A percentile compares a stretch with the other conserved stretches of the same genome.
Evolutionary conservation across 2,113 vertebrate species (phyloP).

Genomic region (Leiothrix lutea): DNA sequence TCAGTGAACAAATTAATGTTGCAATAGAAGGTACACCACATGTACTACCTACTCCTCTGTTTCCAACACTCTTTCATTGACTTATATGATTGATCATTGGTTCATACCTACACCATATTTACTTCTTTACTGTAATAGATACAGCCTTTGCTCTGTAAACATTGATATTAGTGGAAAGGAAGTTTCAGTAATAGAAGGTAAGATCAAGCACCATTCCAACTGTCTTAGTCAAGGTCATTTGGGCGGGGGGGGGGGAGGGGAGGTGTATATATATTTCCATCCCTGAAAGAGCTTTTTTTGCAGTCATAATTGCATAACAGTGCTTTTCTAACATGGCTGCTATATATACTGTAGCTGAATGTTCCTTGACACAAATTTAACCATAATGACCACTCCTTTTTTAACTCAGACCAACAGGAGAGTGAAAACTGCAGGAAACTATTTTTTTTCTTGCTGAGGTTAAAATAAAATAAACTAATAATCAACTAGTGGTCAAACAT

Average conservation of each 20-base stretch:
- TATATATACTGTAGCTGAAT: background rate
- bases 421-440: background rate
- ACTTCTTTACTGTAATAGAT: background rate
- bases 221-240: background rate
- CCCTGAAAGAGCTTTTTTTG: background rate
- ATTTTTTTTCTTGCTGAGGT: background rate
- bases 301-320: background rate
- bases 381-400: background rate
- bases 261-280: background rate
- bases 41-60: background rate
- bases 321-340: background rate
- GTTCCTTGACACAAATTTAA: background rate
- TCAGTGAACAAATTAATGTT: conserved; percentile 7
- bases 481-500: background rate
- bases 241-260: too few relatives aligned
- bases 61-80: background rate
- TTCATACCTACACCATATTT: background rate
- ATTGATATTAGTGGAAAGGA: background rate
- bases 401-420: background rate
- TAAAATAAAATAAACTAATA: background rate
- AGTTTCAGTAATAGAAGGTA: background rate
- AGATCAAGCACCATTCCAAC: background rate
- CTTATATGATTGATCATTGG: background rate
- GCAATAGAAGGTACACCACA: background rate
- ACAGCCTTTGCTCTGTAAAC: background rate